phyloP scores from a whole-genome alignment of 2,888 invertebrate genomes.

The Hirtodrosophila histrioides region DNA sequence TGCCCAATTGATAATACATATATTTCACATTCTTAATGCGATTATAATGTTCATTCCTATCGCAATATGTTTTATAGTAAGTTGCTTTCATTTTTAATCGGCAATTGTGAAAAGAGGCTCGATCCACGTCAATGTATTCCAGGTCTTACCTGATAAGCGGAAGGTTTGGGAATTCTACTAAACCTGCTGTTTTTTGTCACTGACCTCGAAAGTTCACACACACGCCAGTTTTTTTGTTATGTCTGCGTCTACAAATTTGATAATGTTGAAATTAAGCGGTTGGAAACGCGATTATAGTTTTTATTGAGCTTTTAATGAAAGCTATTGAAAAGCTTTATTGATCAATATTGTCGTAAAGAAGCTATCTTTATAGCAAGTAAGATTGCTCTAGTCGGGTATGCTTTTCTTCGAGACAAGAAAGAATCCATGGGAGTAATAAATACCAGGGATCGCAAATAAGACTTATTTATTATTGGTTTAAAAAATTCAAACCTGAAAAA shows the following conservation, averaged over 20 bases:
- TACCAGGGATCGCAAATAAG: too few relatives aligned
- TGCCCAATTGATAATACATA: too few relatives aligned
- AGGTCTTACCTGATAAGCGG: slow-evolving; percentile 32
- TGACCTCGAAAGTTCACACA: slow-evolving; percentile 19
- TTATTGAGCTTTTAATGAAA: background rate
- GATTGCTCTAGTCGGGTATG: background rate
- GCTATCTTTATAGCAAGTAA: background rate
- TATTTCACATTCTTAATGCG: too few relatives aligned
- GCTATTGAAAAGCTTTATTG: background rate
- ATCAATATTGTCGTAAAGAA: background rate
- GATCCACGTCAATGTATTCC: slow-evolving; percentile 2
- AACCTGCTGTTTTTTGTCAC: slow-evolving; percentile 4
- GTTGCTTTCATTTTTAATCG: too few relatives aligned
- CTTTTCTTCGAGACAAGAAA: too few relatives aligned
- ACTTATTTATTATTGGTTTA: too few relatives aligned
- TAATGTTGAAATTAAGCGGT: background rate
- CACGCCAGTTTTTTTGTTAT: slow-evolving; percentile 8
- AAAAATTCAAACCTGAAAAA: too few relatives aligned
- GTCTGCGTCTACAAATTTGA: background rate
- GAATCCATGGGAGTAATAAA: too few relatives aligned
- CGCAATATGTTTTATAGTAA: too few relatives aligned
- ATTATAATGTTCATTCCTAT: too few relatives aligned
- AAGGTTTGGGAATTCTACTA: slow-evolving; percentile 20
- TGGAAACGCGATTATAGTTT: slow-evolving; percentile 7
- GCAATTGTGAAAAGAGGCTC: background rate